Base-by-base conservation (phyloP, 1,140 invertebrate species). In the Megathymus violae region DNA sequence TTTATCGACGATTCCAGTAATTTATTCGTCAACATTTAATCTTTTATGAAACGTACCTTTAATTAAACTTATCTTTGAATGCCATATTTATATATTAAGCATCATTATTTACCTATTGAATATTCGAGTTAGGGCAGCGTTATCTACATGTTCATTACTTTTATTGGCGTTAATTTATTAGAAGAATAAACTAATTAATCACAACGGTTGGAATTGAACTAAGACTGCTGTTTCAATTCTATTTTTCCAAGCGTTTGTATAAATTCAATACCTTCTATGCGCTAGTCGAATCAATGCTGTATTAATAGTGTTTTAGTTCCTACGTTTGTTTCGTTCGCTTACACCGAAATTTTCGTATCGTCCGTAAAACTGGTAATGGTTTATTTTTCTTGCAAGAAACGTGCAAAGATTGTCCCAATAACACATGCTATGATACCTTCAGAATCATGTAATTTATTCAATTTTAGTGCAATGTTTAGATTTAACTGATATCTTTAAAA, bases 381-480 rank as follows among this genome's bases (percentile, higher is more conserved):
- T 38, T 34, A 22, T 65, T 65, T 52, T 25, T 46, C 51, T 52
- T 34, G 58, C 44, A 60, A 46, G 41, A 61, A 63, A 38, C 43
- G 34, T 72, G 64, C 75, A 73, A 74, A 68, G 48, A 67, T 69
- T 48, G 43, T 77, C 77, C 69, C 71, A 67, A 79, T 76, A 69
- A 78, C 3, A 62, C 36, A 65, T 54, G 44, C 74, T 62, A 76
- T 80, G 81, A 83, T 82, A 85, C 83, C 77, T 83, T 82, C 74
- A 80, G 78, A 78, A 75, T 81, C 67, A 67, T 82, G 76, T 89
- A 87, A 87, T 84, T 86, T 84, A 86, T 88, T 88, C 78, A 87
- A 86, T 78, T 85, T 88, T 91, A 89, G 88, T 91, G 88, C 88
- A 91, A 91, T 91, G 85, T 87, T 82, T 91, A 91, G 88, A 78